A percentile compares a stretch with the other conserved stretches of the same genome.
These are phyloP conservation scores for Psilanteris sp. DNA, from an alignment of 1,140 invertebrate species.

Conservation along the genomic window DNA sequence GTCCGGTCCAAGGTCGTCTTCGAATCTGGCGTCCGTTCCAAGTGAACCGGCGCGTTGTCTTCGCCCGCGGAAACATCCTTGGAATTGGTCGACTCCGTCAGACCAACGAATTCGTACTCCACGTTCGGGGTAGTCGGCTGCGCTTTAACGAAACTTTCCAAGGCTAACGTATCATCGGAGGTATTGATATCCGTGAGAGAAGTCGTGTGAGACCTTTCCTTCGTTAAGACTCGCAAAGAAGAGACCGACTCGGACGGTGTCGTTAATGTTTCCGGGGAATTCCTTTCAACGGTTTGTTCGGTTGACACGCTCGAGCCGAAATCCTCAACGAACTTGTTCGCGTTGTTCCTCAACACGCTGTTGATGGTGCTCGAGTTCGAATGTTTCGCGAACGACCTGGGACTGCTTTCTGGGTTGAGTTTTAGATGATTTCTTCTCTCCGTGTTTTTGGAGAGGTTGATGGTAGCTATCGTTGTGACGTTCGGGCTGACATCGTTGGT, in stretches of 20 bases:
- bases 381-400: slow-evolving; percentile 12
- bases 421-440: slow-evolving; percentile 11
- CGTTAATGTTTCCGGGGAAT: neutral
- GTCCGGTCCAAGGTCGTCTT: neutral
- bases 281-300: neutral
- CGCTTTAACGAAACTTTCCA: slow-evolving; percentile 24
- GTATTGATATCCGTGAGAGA: slow-evolving; percentile 38
- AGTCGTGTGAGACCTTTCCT: slow-evolving; percentile 29
- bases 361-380: slow-evolving; percentile 25
- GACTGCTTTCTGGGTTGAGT: neutral
- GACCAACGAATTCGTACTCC: slow-evolving; percentile 72
- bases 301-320: neutral
- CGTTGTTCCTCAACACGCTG: slow-evolving; percentile 20
- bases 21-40: slow-evolving; percentile 9
- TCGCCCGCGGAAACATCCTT: slow-evolving; percentile 6
- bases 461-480: slow-evolving; percentile 45
- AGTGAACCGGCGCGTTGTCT: neutral
- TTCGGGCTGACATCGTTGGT: slow-evolving; percentile 41
- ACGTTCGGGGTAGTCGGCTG: slow-evolving; percentile 61
- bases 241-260: neutral
- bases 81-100: slow-evolving; percentile 60
- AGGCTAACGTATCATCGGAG: slow-evolving; percentile 27
- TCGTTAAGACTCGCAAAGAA: slow-evolving; percentile 9
- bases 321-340: slow-evolving; percentile 4
- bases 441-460: slow-evolving; percentile 15